These are phyloP conservation scores for Cynoglossus semilaevis DNA, from an alignment of 2,113 vertebrate genomes.

Conservation along the genomic window DNA sequence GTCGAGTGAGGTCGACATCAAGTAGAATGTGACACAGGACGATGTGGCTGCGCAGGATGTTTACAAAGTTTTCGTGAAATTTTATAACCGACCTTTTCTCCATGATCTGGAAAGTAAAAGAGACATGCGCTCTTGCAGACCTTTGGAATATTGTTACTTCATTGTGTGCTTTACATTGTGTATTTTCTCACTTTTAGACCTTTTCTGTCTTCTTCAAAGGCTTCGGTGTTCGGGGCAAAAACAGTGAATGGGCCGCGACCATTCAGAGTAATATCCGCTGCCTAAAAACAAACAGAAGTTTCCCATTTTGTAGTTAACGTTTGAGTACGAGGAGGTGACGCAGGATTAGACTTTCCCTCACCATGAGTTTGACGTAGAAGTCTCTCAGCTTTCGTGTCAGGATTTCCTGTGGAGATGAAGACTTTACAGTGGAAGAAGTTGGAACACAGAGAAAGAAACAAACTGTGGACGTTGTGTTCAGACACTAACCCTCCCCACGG, in stretches of 20 bases:
- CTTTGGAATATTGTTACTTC: too few relatives aligned
- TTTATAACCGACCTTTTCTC: neutral
- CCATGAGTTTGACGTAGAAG: conserved; percentile 77
- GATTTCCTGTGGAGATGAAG: conserved; percentile 77
- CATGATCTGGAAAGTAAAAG: neutral
- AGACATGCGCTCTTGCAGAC: too few relatives aligned
- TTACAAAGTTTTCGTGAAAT: conserved; percentile 25
- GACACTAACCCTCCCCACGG: conserved; percentile 77
- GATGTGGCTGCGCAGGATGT: conserved; percentile 83
- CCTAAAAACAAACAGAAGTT: conserved; percentile 57
- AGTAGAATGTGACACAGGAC: conserved; percentile 82
- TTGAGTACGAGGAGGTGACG: neutral
- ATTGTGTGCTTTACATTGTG: too few relatives aligned
- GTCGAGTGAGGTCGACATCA: conserved; percentile 72
- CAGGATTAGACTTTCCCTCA: conserved; percentile 40
- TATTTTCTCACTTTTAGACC: neutral
- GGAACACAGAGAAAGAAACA: neutral
- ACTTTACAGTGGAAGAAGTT: neutral
- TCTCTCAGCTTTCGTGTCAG: conserved; percentile 52
- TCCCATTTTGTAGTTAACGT: neutral
- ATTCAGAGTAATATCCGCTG: conserved; percentile 55
- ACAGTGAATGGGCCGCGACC: conserved; percentile 86
- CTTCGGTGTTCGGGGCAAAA: conserved; percentile 70
- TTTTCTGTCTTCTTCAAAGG: conserved; percentile 32
- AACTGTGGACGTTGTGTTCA: too few relatives aligned